A percentile compares a stretch with the other conserved stretches of the same genome.
These are phyloP conservation scores for Ovis aries DNA, from an alignment of 2,113 vertebrate species.

Conservation along the genomic window ARS-UI_Ramb_v3.0 NC_056067.1:64639501-64640000, in stretches of 20 bases:
- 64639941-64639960: neutral
- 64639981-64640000: no score
- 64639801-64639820: rapidly evolving
- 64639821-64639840: neutral
- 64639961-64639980: no score
- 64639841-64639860: neutral
- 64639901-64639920: neutral
- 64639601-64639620: neutral
- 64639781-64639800: neutral
- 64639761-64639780: neutral
- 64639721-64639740: neutral
- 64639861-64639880: neutral
- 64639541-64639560: no score
- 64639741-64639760: neutral
- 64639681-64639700: no score
- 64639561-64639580: no score
- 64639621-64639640: neutral
- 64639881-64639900: neutral
- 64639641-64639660: neutral
- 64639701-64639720: no score
- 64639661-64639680: no score
- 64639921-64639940: neutral
- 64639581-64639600: neutral
- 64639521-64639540: neutral
- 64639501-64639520: neutral